Conservation (phyloP, 30 jellyfish, hydroid and myxozoan genomes). For the Nemopilema nomurai region DNA sequence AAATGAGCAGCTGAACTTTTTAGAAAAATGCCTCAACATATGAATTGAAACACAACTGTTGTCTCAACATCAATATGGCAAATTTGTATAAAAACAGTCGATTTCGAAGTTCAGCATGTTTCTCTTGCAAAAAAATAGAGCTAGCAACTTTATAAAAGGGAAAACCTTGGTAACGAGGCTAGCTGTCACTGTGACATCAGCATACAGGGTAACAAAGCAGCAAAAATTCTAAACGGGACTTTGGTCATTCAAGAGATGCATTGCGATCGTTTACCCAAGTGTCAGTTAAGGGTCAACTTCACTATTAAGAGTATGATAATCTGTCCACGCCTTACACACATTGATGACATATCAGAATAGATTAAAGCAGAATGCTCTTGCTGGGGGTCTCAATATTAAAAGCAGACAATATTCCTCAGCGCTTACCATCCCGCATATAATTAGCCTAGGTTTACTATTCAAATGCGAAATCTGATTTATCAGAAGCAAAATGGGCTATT, state of each 20-base stretch:
- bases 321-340: slow-evolving; percentile 11
- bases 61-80: no score
- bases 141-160: neutral
- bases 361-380: neutral
- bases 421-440: neutral
- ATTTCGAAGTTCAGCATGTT: no score
- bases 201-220: neutral
- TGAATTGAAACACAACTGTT: no score
- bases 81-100: no score
- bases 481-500: neutral
- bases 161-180: neutral
- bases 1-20: no score
- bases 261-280: neutral
- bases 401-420: neutral
- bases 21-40: no score
- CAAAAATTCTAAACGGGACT: neutral
- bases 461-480: neutral
- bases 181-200: neutral
- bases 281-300: neutral
- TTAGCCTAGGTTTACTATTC: neutral
- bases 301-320: neutral
- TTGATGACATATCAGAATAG: neutral
- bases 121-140: neutral
- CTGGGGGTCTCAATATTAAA: neutral
- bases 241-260: neutral